phyloP scores from a whole-genome alignment of 37 sponge, comb jelly and placozoan genomes.

The Spongilla lacustris region DNA sequence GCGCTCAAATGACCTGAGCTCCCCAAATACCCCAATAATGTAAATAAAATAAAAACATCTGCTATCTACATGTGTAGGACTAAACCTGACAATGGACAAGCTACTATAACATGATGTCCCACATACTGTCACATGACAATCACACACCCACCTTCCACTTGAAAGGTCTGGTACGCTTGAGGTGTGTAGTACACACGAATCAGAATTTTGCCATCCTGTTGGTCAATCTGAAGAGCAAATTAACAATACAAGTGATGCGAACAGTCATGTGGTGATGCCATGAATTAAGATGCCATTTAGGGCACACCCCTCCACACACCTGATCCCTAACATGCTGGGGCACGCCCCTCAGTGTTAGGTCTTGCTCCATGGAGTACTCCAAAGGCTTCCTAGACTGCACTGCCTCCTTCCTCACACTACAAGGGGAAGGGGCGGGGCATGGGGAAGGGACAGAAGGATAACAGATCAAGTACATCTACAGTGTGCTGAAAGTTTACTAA shows the following conservation, averaged over 20 bases:
- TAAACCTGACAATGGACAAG: too few species aligned
- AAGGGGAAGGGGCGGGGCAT: neutral
- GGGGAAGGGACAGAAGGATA: too few species aligned
- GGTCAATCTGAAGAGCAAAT: constrained; percentile 14
- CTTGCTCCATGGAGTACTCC: constrained; percentile 81
- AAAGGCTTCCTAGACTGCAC: constrained; percentile 40
- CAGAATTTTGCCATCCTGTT: constrained; percentile 31
- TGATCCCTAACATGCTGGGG: constrained; percentile 48
- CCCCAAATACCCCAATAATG: too few species aligned
- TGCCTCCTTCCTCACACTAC: constrained; percentile 74
- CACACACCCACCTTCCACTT: constrained; percentile 50
- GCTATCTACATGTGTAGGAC: too few species aligned
- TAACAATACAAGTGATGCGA: neutral
- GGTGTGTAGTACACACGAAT: constrained; percentile 44
- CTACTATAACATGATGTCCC: too few species aligned
- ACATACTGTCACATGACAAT: too few species aligned
- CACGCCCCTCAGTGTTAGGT: constrained; percentile 9
- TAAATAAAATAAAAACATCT: too few species aligned
- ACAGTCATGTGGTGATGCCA: neutral
- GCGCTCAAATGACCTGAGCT: too few species aligned
- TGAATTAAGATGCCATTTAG: too few species aligned
- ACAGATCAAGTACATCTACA: too few species aligned
- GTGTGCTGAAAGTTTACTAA: too few species aligned
- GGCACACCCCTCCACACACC: constrained; percentile 12
- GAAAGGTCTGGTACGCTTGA: constrained; percentile 38